Base-by-base conservation (phyloP, 2,888 invertebrate species). In the Carterocephalus palaemon region DNA sequence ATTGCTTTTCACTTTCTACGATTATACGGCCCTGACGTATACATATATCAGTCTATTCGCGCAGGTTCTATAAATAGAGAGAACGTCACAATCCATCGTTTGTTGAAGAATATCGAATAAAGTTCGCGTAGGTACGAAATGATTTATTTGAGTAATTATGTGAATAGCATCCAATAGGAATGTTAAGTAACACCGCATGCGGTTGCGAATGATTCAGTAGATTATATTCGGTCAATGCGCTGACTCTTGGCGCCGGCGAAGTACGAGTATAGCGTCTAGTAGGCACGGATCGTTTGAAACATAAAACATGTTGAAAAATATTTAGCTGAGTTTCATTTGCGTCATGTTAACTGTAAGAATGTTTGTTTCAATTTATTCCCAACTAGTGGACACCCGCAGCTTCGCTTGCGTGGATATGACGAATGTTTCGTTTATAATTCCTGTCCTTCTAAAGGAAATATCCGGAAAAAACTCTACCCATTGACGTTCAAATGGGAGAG, bases 131-230 rank as follows among this genome's bases (percentile, higher is more conserved):
- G 36, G 36, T 53, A 56, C 64, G 10, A 66, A 59, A 69, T 76
- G 75, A 79, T 79, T 78, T 78, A 79, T 78, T 73, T 64, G 58
- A 66, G 68, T 79, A 79, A 83, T 81, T 82, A 79, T 67, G 72
- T 70, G 77, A 69, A 70, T 74, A 76, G 70, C 68, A 73, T 74
- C 62, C 64, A 59, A 71, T 67, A 74, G 81, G 83, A 84, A 84
- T 84, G 78, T 84, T 83, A 82, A 84, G 83, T 82, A 77, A 76
- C 54, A 62, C 75, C 67, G 74, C 59, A 73, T 78, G 79, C 62
- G 67, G 54, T 47, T 52, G 60, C 56, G 60, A 55, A 62, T 75
- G 77, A 78, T 75, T 78, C 80, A 78, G 59, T 54, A 60, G 68
- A 74, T 77, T 75, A 71, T 69, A 71, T 70, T 74, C 80, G 81